phyloP scores from a whole-genome alignment of 37 sponge, comb jelly and placozoan genomes.

The Crambe crambe region DNA sequence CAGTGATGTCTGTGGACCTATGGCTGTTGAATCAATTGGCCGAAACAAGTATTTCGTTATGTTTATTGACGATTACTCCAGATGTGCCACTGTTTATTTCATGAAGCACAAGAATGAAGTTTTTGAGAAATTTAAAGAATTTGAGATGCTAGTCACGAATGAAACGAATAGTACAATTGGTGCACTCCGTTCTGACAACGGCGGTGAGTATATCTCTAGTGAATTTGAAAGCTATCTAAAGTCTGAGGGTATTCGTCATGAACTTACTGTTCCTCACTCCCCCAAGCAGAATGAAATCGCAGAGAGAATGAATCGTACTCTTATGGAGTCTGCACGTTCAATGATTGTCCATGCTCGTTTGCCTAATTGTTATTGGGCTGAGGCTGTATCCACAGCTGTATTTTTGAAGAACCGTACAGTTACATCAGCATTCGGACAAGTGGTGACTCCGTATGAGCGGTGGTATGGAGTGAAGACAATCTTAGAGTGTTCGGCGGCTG shows the following conservation, averaged over 20 bases:
- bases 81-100: conserved; percentile 52
- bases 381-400: conserved; percentile 54
- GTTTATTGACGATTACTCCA: conserved; percentile 52
- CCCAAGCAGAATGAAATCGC: conserved; percentile 63
- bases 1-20: too few relatives aligned
- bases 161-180: conserved; percentile 26
- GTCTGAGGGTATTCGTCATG: conserved; percentile 20
- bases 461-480: conserved; percentile 32
- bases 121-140: conserved; percentile 54
- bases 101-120: conserved; percentile 51
- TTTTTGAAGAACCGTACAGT: conserved; percentile 26
- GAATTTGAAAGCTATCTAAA: conserved; percentile 39
- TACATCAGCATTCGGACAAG: conserved; percentile 18
- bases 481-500: conserved; percentile 57
- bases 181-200: conserved; percentile 31
- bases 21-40: too few relatives aligned
- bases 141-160: conserved; percentile 35
- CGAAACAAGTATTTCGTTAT: conserved; percentile 58
- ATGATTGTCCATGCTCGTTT: conserved; percentile 53
- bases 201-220: too few relatives aligned
- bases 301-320: conserved; percentile 46
- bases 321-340: conserved; percentile 42
- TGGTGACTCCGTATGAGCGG: conserved; percentile 28
- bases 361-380: conserved; percentile 47
- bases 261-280: conserved; percentile 41